Evolutionary conservation across 2,113 vertebrate genomes (phyloP).

Genomic region (Jaculus jaculus): DNA sequence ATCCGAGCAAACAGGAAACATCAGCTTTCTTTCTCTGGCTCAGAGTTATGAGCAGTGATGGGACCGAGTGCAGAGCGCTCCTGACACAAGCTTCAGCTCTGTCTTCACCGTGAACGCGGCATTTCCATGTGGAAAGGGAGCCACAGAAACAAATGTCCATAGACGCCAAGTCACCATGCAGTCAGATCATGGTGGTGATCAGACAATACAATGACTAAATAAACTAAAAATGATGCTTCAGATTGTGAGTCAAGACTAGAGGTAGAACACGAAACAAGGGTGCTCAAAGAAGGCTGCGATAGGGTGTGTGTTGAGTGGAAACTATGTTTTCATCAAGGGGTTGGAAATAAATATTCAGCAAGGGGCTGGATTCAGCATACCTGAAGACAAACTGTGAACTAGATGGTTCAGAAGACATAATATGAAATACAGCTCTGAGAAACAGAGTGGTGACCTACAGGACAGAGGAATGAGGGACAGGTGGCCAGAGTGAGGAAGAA

Average conservation of each 20-base stretch:
- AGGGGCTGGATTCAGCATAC: not conserved
- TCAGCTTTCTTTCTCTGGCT: not conserved
- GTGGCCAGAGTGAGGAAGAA: not conserved
- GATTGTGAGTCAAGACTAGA: not conserved
- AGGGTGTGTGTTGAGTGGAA: not conserved
- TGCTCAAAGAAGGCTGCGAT: not conserved
- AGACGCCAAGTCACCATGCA: not conserved
- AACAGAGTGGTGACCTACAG: rapidly evolving
- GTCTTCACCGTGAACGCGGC: no score
- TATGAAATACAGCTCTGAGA: not conserved
- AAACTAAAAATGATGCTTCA: not conserved
- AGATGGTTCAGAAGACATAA: not conserved
- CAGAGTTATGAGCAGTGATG: not conserved
- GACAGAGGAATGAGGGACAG: no score
- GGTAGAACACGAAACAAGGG: not conserved
- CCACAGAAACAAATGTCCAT: no score
- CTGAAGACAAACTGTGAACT: not conserved
- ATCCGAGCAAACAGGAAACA: not conserved
- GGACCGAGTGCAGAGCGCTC: no score
- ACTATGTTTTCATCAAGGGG: not conserved
- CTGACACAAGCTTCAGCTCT: not conserved
- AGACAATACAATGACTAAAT: not conserved
- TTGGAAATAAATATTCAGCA: not conserved
- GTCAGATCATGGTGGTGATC: not conserved
- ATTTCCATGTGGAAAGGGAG: not conserved